Conservation (phyloP, 2,113 vertebrate genomes). For the Zosterops lateralis region DNA sequence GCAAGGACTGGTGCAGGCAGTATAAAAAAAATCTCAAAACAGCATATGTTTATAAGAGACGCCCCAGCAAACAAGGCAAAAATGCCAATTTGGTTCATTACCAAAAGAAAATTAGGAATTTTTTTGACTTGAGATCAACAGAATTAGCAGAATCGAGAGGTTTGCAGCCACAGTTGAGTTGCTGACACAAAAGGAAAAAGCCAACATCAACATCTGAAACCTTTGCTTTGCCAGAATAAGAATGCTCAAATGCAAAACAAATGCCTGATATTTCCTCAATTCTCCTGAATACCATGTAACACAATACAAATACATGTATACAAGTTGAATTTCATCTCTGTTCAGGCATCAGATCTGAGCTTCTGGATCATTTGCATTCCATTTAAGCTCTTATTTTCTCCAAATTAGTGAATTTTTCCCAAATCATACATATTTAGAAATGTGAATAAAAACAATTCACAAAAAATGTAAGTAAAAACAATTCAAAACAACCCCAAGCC, state of each 20-base stretch:
- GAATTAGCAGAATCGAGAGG: neutral
- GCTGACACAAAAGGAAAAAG: neutral
- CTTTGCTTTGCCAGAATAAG: neutral
- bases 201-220: neutral
- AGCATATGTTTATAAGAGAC: neutral
- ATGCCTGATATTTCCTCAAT: neutral
- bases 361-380: neutral
- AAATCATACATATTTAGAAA: neutral
- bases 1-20: neutral
- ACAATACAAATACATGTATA: neutral
- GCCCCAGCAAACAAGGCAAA: neutral
- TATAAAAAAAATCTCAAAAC: neutral
- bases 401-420: neutral
- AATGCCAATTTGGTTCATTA: neutral
- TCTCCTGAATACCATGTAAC: neutral
- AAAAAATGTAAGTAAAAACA: neutral
- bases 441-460: neutral
- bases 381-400: neutral
- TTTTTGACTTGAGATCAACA: neutral
- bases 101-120: neutral
- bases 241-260: neutral
- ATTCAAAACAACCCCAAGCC: neutral
- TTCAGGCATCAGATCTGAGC: neutral
- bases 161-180: neutral
- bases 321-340: neutral